These are phyloP conservation scores for Nycticorax nycticorax DNA, from an alignment of 2,113 vertebrate species.

Conservation along the genomic window DNA sequence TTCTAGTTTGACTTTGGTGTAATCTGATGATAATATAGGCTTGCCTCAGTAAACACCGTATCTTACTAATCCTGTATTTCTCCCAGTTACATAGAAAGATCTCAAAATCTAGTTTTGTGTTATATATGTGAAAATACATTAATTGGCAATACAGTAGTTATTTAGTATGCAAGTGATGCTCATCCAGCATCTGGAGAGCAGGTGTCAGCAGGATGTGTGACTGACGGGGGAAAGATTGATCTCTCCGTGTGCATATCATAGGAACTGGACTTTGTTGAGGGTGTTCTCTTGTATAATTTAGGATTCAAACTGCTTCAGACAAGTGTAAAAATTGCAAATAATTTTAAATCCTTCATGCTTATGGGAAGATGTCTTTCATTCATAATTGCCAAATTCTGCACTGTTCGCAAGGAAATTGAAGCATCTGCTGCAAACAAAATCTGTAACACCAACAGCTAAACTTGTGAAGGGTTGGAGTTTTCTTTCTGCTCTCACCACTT, in stretches of 20 bases:
- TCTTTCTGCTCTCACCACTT: neutral
- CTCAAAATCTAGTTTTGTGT: neutral
- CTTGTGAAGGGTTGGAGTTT: neutral
- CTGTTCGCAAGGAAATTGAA: neutral
- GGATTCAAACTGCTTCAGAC: neutral
- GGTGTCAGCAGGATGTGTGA: neutral
- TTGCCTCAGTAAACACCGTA: neutral
- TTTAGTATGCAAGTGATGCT: neutral
- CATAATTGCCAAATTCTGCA: neutral
- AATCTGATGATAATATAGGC: neutral
- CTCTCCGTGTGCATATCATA: neutral
- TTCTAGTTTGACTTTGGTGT: neutral
- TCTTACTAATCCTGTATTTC: neutral
- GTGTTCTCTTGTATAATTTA: neutral
- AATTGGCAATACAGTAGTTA: neutral
- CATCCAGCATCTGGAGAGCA: neutral
- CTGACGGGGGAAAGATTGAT: neutral
- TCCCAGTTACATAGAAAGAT: neutral
- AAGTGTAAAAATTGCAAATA: neutral
- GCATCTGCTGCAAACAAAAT: neutral
- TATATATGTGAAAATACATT: neutral
- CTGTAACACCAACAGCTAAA: neutral
- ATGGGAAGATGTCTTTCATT: neutral
- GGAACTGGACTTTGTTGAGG: neutral
- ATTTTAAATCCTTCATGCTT: neutral